Evolutionary conservation across 2,888 invertebrate genomes (phyloP).

Genomic region (Trissolcus japonicus): DNA sequence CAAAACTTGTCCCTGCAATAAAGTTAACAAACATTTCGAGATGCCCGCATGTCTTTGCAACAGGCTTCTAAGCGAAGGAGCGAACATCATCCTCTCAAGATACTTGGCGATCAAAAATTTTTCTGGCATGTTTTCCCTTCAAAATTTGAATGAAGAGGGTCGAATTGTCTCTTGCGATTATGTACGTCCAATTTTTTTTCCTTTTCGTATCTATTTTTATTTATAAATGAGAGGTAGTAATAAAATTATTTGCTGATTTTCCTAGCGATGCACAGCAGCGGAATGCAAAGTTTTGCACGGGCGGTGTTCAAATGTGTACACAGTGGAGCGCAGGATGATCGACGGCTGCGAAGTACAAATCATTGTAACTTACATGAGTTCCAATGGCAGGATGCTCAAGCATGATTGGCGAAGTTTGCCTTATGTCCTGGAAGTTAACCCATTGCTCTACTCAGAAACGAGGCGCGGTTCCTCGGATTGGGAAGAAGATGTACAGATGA

Average conservation of each 20-base stretch:
- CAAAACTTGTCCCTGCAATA: slow-evolving; percentile 76
- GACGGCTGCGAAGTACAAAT: slow-evolving; percentile 79
- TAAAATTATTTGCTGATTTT: background rate
- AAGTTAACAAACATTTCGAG: slow-evolving; percentile 77
- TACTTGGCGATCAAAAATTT: slow-evolving; percentile 79
- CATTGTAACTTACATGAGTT: slow-evolving; percentile 78
- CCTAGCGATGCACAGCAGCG: slow-evolving; percentile 60
- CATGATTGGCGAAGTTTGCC: slow-evolving; percentile 81
- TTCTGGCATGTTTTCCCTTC: slow-evolving; percentile 78
- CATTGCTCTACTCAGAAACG: slow-evolving; percentile 76
- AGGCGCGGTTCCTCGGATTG: slow-evolving; percentile 77
- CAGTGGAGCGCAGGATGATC: slow-evolving; percentile 79
- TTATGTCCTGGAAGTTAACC: slow-evolving; percentile 80
- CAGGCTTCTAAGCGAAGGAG: slow-evolving; percentile 80
- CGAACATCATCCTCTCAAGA: slow-evolving; percentile 80
- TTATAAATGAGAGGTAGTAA: background rate
- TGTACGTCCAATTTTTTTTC: slow-evolving; percentile 72
- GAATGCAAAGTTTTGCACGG: slow-evolving; percentile 60
- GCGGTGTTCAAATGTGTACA: slow-evolving; percentile 78
- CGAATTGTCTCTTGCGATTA: slow-evolving; percentile 80
- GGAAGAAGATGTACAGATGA: slow-evolving; percentile 80
- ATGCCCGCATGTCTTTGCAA: slow-evolving; percentile 77
- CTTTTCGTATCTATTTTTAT: no score
- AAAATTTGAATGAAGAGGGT: slow-evolving; percentile 80
- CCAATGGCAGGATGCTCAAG: slow-evolving; percentile 79